Base-by-base conservation (phyloP, 1,140 invertebrate genomes). In the Panulirus ornatus region DNA sequence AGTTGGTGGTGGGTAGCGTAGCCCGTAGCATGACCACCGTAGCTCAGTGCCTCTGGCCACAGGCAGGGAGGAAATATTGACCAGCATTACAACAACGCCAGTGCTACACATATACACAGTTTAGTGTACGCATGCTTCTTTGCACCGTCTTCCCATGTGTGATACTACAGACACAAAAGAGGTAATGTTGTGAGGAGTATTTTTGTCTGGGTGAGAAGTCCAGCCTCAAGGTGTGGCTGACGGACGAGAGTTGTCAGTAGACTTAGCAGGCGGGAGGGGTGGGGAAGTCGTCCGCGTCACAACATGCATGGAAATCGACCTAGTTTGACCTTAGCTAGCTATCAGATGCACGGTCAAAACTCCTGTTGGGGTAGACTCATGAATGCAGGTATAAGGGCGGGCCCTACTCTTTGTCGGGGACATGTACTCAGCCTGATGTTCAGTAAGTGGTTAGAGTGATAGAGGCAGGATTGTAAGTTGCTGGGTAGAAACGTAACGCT, bases 271-370 rank as follows among this genome's bases (percentile, higher is more conserved):
- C n/a, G n/a, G n/a, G n/a, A n/a, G n/a, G n/a, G n/a, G n/a, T n/a
- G n/a, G n/a, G n/a, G 58, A 63, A 22, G 2, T 47, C 44, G 44
- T 58, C 8, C 19, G 22, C 51, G 8, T 38, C 42, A 1, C 27
- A 51, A 51, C 42, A 81, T 81, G 42, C 42, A 81, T 51, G 42
- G 76, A 79, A 79, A 51, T 75, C 36, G 40, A 75, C 71, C 36
- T 75, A 73, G 71, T 75, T 38, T 75, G 36, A 42, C 71, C 36
- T 42, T 42, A 75, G 34, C 16, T n/a, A 19, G 71, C 71, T 75
- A 75, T 75, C 71, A 40, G 40, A 42, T 22, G 71, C 36, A 40
- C 36, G 36, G 71, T 40, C 71, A 75, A 75, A 75, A 75, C 40
- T 75, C 14, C 3, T 36, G 16, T 38, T 34, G 36, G 40, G 2